phyloP scores from a whole-genome alignment of 2,888 invertebrate species.

The Microdon myrmicae region DNA sequence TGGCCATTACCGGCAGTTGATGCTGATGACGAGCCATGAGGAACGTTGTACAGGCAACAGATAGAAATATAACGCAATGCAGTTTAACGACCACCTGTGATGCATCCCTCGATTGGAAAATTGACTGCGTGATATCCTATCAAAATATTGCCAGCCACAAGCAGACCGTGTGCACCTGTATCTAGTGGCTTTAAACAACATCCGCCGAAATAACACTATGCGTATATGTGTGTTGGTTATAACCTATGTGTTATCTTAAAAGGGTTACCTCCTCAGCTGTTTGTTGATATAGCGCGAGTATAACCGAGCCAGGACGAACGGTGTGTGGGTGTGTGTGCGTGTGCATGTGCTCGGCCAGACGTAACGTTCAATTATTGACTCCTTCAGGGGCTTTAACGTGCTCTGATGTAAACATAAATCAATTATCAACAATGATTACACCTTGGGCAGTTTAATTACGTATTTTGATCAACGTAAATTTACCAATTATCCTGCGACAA shows the following conservation, averaged over 20 bases:
- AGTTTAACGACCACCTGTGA: conserved; percentile 37
- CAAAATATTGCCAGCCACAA: conserved; percentile 31
- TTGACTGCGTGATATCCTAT: conserved; percentile 42
- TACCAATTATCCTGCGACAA: conserved; percentile 41
- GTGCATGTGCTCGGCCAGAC: conserved; percentile 25
- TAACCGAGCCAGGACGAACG: not conserved
- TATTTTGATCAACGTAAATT: conserved; percentile 48
- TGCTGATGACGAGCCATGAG: not conserved
- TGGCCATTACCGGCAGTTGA: conserved; percentile 11
- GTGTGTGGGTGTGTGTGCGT: not conserved
- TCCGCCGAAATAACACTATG: conserved; percentile 1
- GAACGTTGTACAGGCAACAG: too few species aligned
- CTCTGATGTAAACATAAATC: conserved; percentile 56
- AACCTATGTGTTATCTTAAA: conserved; percentile 28
- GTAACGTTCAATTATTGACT: conserved; percentile 51
- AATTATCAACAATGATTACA: conserved; percentile 57
- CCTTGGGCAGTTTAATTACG: conserved; percentile 56
- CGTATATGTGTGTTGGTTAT: conserved; percentile 8
- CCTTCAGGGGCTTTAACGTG: conserved; percentile 44
- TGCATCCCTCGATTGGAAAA: conserved; percentile 41
- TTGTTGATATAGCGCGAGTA: conserved; percentile 29
- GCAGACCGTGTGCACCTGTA: not conserved
- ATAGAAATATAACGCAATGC: conserved; percentile 28
- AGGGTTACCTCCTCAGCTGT: conserved; percentile 35
- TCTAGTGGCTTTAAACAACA: conserved; percentile 16